phyloP scores from a whole-genome alignment of 1,140 invertebrate genomes.

The Zaprionus taronus region DNA sequence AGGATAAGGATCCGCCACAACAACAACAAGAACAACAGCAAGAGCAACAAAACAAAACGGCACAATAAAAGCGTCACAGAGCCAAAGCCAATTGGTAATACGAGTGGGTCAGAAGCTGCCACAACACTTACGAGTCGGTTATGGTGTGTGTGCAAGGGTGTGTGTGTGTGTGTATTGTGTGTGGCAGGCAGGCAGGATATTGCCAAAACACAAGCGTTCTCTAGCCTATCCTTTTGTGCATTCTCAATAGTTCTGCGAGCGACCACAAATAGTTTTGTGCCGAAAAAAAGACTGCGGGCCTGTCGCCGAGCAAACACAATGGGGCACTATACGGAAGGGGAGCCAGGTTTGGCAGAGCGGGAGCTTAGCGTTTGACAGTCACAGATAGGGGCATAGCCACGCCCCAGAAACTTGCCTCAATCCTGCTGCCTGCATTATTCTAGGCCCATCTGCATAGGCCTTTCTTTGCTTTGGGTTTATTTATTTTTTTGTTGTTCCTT shows the following conservation, averaged over 20 bases:
- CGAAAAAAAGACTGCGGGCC: constrained; percentile 23
- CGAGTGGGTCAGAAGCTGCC: constrained; percentile 30
- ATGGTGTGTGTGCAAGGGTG: background rate
- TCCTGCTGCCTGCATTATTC: background rate
- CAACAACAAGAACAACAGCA: background rate
- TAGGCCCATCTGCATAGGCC: constrained; percentile 4
- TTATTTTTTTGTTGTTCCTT: background rate
- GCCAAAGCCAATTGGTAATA: constrained; percentile 35
- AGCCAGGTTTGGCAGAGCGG: background rate
- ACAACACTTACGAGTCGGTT: constrained; percentile 12
- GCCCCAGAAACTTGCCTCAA: background rate
- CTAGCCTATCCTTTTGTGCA: constrained; percentile 35
- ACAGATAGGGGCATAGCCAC: background rate
- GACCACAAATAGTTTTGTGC: constrained; percentile 43
- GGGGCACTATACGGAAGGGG: constrained; percentile 3
- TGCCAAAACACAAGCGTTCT: constrained; percentile 30
- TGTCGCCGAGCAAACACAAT: constrained; percentile 30
- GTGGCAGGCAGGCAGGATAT: constrained; percentile 28
- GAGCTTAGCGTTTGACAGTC: background rate
- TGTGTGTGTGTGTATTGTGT: constrained; percentile 12
- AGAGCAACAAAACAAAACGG: background rate
- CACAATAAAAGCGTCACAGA: constrained; percentile 29
- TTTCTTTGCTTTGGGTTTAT: background rate
- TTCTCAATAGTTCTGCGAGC: constrained; percentile 38
- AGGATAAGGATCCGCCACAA: constrained; percentile 1